Conservation (phyloP, 2,797 vertebrate species). For the Vireo griseus region DNA sequence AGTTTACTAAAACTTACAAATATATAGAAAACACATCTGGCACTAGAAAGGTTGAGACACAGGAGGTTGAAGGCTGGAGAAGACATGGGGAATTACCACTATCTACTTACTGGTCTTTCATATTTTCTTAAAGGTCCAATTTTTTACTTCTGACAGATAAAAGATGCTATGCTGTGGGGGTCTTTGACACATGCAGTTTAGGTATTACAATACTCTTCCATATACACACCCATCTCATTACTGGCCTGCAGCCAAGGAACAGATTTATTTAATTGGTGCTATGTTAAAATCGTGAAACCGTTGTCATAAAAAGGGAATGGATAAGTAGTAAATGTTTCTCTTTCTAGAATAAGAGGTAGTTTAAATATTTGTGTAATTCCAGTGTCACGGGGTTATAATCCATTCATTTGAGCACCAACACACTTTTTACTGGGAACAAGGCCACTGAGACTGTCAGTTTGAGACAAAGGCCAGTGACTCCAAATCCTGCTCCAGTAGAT, state of each 20-base stretch:
- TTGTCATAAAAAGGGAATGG: not conserved
- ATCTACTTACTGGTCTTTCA: not conserved
- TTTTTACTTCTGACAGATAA: not conserved
- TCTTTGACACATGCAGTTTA: not conserved
- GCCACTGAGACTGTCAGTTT: not conserved
- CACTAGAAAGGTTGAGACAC: not conserved
- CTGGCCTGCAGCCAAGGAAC: not conserved
- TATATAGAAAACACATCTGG: not conserved
- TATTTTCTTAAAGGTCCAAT: not conserved
- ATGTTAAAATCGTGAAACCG: not conserved
- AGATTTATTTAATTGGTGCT: not conserved
- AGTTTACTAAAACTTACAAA: not conserved
- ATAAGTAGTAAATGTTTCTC: not conserved
- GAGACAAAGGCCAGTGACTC: not conserved
- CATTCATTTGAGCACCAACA: not conserved
- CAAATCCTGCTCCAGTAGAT: not conserved
- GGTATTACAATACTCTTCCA: not conserved
- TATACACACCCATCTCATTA: not conserved
- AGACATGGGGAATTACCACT: not conserved
- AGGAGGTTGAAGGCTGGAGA: not conserved
- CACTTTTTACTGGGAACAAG: not conserved
- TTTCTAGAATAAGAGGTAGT: not conserved
- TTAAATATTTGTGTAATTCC: not conserved
- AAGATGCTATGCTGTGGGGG: not conserved
- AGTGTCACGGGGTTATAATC: not conserved